phyloP scores from a whole-genome alignment of 2,888 invertebrate species.

The Aphelenchoides bicaudatus region DNA sequence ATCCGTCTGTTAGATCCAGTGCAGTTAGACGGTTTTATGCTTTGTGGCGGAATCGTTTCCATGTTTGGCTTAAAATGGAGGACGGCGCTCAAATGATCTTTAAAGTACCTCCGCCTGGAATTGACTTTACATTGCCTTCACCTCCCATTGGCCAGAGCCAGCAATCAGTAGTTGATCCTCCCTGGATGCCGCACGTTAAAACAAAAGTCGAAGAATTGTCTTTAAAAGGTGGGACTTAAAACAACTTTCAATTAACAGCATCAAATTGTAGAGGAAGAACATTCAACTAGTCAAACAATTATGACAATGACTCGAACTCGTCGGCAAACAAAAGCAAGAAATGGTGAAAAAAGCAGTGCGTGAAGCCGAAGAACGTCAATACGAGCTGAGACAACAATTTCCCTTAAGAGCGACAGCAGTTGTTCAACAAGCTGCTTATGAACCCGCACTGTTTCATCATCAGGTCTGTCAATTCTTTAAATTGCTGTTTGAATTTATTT shows the following conservation, averaged over 20 bases:
- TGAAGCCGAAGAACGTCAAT: conserved; percentile 82
- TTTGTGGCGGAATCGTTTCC: conserved; percentile 91
- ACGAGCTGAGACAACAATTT: conserved; percentile 42
- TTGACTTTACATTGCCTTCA: conserved; percentile 96
- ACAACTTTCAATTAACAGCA: too few species aligned
- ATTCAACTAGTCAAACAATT: conserved; percentile 61
- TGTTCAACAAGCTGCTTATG: conserved; percentile 88
- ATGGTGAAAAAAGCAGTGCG: conserved; percentile 88
- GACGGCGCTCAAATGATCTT: conserved; percentile 90
- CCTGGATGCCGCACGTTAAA: conserved; percentile 96
- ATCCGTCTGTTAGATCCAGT: conserved; percentile 77
- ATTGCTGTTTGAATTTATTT: too few species aligned
- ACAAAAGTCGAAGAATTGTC: conserved; percentile 98
- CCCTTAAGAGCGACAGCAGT: conserved; percentile 72
- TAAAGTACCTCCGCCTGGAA: conserved; percentile 96
- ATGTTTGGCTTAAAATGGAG: conserved; percentile 99
- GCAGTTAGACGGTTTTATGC: conserved; percentile 82
- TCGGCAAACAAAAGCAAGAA: conserved; percentile 97
- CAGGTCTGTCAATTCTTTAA: too few species aligned
- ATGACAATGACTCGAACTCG: conserved; percentile 97
- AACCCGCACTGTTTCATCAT: conserved; percentile 80
- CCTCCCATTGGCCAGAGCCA: conserved; percentile 88
- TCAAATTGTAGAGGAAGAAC: conserved; percentile 91
- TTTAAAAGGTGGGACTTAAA: too few species aligned
- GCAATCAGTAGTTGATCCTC: conserved; percentile 73